phyloP scores from a whole-genome alignment of 2,888 invertebrate species.

The Drosophila gaucha region DNA sequence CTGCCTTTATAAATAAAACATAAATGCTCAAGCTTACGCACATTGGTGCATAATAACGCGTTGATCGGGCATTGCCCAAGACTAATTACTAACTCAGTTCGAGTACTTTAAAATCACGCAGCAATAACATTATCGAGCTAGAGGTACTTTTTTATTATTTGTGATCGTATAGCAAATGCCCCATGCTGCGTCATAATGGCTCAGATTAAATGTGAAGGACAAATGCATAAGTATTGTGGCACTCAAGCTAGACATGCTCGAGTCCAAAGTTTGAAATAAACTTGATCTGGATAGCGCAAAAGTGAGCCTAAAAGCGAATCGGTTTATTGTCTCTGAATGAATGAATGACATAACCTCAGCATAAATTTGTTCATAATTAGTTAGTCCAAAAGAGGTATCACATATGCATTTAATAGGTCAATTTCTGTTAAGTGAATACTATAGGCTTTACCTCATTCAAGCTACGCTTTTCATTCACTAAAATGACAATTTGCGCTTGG shows the following conservation, averaged over 20 bases:
- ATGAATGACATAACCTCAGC: neutral
- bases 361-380: neutral
- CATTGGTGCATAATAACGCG: neutral
- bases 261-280: conserved; percentile 5
- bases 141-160: neutral
- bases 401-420: too few species aligned
- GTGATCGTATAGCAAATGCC: neutral
- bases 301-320: neutral
- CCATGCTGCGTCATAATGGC: conserved; percentile 3
- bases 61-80: conserved; percentile 2
- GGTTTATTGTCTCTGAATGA: neutral
- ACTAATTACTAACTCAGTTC: conserved; percentile 1
- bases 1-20: conserved; percentile 9
- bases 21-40: neutral
- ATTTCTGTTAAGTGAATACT: too few species aligned
- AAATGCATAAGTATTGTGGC: neutral
- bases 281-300: neutral
- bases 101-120: conserved; percentile 6
- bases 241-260: neutral
- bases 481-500: too few species aligned
- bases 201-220: conserved; percentile 14
- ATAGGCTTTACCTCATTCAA: too few species aligned
- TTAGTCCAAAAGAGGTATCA: neutral
- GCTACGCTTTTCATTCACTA: too few species aligned
- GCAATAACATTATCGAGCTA: neutral